Conservation (phyloP, 1,140 invertebrate genomes). For the Diachasma alloeum region DNA sequence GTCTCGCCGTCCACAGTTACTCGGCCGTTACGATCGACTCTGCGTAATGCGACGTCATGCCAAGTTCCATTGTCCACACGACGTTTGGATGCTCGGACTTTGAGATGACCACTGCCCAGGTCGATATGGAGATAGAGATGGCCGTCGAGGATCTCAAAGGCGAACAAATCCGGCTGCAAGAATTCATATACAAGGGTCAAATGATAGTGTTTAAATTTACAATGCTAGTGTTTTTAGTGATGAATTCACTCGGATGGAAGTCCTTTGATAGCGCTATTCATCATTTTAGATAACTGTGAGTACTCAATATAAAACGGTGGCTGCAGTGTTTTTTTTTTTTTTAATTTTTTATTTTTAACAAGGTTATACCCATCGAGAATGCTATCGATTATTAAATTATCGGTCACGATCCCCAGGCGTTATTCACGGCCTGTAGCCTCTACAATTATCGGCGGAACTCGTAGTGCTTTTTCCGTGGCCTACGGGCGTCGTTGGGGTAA, state of each 20-base stretch:
- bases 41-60: conserved; percentile 86
- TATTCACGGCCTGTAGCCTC: neutral
- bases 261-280: neutral
- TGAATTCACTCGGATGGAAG: neutral
- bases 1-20: conserved; percentile 90
- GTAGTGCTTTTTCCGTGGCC: neutral
- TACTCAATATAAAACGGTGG: neutral
- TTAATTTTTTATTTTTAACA: neutral
- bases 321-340: neutral
- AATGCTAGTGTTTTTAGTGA: too few species aligned
- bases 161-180: conserved; percentile 88
- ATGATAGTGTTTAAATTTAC: neutral
- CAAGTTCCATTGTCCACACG: conserved; percentile 90
- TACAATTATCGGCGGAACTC: neutral
- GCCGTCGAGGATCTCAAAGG: conserved; percentile 92
- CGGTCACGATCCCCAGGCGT: neutral
- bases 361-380: neutral
- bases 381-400: neutral
- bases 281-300: neutral
- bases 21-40: conserved; percentile 82
- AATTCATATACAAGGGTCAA: neutral
- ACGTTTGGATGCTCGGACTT: conserved; percentile 82
- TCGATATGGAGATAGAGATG: conserved; percentile 92
- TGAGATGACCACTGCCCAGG: conserved; percentile 88
- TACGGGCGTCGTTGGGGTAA: neutral